phyloP scores from a whole-genome alignment of 2,888 invertebrate genomes.

The Amiota mariae region DNA sequence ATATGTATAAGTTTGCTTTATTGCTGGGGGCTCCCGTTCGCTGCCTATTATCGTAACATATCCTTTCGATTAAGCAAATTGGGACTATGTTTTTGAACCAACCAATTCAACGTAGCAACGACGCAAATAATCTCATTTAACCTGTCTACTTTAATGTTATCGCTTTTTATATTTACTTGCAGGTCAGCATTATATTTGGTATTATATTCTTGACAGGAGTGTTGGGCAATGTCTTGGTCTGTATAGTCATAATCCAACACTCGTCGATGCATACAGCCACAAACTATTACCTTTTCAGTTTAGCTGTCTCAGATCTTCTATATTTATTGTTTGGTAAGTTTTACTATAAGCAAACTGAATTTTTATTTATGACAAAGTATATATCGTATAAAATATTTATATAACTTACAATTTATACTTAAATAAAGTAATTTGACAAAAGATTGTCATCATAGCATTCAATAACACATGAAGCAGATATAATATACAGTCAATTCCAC shows the following conservation, averaged over 20 bases:
- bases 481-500: too few species aligned
- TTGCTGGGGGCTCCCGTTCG: too few species aligned
- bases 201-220: constrained; percentile 88
- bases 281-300: constrained; percentile 91
- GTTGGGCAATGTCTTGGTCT: constrained; percentile 88
- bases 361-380: background rate
- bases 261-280: constrained; percentile 91
- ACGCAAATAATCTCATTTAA: too few species aligned
- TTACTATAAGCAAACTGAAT: background rate
- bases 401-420: background rate
- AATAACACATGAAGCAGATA: too few species aligned
- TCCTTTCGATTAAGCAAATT: too few species aligned
- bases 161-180: constrained; percentile 36
- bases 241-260: constrained; percentile 87
- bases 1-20: too few species aligned
- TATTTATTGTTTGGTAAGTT: constrained; percentile 86
- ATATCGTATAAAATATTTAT: too few species aligned
- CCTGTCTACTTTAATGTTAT: too few species aligned
- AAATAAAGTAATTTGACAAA: background rate
- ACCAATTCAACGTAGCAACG: too few species aligned
- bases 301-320: constrained; percentile 89
- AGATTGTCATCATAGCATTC: too few species aligned
- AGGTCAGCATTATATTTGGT: constrained; percentile 81
- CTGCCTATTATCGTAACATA: too few species aligned
- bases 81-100: too few species aligned